Conservation (phyloP, 2,888 invertebrate genomes). For the Oscheius onirici region DNA sequence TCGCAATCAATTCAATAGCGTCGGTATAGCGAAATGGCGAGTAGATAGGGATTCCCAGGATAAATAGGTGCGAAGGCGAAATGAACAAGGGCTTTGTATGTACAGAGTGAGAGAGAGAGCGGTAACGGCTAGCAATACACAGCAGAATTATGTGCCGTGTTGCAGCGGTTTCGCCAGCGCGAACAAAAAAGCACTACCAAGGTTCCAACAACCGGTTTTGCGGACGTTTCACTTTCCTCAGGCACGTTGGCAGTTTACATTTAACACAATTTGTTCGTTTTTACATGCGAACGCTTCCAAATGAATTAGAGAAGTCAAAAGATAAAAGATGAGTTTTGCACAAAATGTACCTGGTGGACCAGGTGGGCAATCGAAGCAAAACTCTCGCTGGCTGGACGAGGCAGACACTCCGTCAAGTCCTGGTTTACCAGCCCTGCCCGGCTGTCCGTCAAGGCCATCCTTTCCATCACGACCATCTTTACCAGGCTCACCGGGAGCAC, state of each 20-base stretch:
- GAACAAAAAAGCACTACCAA: constrained; percentile 22
- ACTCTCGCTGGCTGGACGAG: constrained; percentile 28
- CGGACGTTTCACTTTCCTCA: constrained; percentile 24
- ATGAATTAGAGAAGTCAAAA: no score
- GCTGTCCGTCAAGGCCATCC: constrained; percentile 30
- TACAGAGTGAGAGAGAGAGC: neutral
- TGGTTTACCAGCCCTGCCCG: constrained; percentile 32
- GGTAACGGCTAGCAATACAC: constrained; percentile 12
- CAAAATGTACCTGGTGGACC: constrained; percentile 29
- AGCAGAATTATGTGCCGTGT: constrained; percentile 20
- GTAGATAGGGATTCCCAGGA: no score
- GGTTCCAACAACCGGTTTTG: constrained; percentile 27
- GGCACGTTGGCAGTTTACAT: neutral
- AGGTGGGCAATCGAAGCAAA: constrained; percentile 56
- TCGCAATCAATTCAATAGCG: no score
- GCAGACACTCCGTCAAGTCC: constrained; percentile 40
- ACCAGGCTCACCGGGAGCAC: constrained; percentile 55
- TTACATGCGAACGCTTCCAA: no score
- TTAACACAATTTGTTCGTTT: neutral
- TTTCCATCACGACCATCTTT: constrained; percentile 36
- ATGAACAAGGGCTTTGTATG: no score
- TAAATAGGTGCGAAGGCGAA: no score
- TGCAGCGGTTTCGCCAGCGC: constrained; percentile 21
- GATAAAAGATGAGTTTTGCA: no score
- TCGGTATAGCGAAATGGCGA: no score